Conservation (phyloP, 2,797 vertebrate genomes). For the Clarias laeviceps region DNA sequence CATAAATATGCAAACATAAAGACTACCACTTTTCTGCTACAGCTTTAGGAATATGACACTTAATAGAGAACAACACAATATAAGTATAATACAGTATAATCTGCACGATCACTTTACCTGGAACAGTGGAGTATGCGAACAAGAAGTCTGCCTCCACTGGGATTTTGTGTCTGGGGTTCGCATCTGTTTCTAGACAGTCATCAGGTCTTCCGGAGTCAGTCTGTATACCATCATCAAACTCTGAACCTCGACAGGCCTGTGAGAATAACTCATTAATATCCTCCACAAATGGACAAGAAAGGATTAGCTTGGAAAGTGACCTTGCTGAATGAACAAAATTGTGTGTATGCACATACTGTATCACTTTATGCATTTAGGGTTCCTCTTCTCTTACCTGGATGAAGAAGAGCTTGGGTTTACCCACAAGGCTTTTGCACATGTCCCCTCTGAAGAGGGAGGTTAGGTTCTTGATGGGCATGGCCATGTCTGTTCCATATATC, state of each 20-base stretch:
- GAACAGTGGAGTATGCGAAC: slow-evolving; percentile 95
- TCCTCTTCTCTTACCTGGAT: slow-evolving; percentile 87
- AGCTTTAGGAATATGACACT: background rate
- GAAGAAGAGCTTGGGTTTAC: slow-evolving; percentile 98
- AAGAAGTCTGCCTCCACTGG: slow-evolving; percentile 98
- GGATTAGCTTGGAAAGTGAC: slow-evolving; percentile 22
- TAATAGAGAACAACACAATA: background rate
- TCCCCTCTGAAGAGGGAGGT: slow-evolving; percentile 92
- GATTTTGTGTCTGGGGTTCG: slow-evolving; percentile 89
- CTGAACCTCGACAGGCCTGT: slow-evolving; percentile 94
- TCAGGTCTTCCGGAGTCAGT: slow-evolving; percentile 89
- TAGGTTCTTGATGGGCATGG: slow-evolving; percentile 89
- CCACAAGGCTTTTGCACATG: slow-evolving; percentile 92
- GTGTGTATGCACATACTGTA: background rate
- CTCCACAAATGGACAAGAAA: slow-evolving; percentile 36
- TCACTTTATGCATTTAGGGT: background rate
- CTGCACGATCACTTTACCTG: slow-evolving; percentile 77
- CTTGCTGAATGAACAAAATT: slow-evolving; percentile 6
- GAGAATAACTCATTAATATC: slow-evolving; percentile 73
- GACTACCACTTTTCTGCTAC: background rate
- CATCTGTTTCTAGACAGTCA: slow-evolving; percentile 87
- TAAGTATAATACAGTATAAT: no score
- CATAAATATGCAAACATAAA: no score
- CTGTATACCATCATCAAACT: slow-evolving; percentile 95
- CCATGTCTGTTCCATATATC: slow-evolving; percentile 92